Evolutionary conservation across 2,113 vertebrate species (phyloP), one percentile per base, ranked within the genome.

Genomic region (Talpa occidentalis): DNA sequence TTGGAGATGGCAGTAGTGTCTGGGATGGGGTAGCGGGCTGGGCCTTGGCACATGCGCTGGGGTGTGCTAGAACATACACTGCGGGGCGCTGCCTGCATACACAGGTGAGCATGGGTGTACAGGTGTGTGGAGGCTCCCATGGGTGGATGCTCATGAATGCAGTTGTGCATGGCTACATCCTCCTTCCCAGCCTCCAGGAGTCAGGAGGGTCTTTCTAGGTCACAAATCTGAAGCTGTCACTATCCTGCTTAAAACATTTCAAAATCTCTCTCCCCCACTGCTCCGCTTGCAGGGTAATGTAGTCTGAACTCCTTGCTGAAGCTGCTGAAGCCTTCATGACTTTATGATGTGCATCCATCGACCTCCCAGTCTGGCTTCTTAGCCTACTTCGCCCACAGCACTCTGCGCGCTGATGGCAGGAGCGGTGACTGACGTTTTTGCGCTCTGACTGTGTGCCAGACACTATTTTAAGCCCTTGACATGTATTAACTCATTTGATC

Each of bases 401-500:
- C 35, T 86, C 82, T 89, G 37, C 37, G 32, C 67, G 88, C 78
- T 66, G 35, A 47, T 40, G 81, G 2, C 60, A 47, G 70, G 4
- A 60, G n/a, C n/a, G 32, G 12, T 37, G 60, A 79, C 59, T 66
- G 85, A 54, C 37, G 37, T 28, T 81, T 84, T 28, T 44, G 40
- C 80, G 77, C 54, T 42, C 28, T 76, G 17, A 28, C 35, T 79
- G 17, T 44, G 54, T 37, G 77, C 42, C 37, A 88, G 93, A 74
- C 54, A 70, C 70, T 92, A 69, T 86, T 89, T 93, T 70, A 89
- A 95, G 67, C 89, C 32, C 17, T 59, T 62, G 74, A 22, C 7
- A 10, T 37, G 49, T 30, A 54, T 72, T 17, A 42, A 86, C 26
- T 91, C 80, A 79, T 80, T 86, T 70, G 42, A 24, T 64, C 73